A percentile compares a stretch with the other conserved stretches of the same genome.
Evolutionary conservation across 35 echinoderm and acorn worm genomes (phyloP).

Genomic region (Lytechinus pictus): DNA sequence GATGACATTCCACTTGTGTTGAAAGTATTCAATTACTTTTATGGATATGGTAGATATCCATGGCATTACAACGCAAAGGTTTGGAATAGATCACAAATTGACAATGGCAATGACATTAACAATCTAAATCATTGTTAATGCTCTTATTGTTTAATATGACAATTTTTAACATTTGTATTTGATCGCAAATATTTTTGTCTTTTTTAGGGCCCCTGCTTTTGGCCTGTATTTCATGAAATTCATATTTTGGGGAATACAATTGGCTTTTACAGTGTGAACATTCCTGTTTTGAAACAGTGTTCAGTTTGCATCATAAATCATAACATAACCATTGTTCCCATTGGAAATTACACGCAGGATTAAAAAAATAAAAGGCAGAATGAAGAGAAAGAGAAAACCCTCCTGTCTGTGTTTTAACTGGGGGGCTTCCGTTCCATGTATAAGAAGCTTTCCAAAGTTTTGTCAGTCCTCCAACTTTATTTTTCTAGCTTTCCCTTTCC

Average conservation of each 20-base stretch:
- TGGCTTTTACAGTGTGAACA: not conserved
- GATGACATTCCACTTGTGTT: too few species aligned
- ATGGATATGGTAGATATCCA: too few species aligned
- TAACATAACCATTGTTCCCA: not conserved
- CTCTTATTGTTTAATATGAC: too few species aligned
- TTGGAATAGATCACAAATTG: too few species aligned
- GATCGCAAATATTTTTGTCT: too few species aligned
- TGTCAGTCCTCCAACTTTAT: not conserved
- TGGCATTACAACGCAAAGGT: too few species aligned
- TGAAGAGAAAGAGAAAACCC: not conserved
- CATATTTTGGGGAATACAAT: not conserved
- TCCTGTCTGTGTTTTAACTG: not conserved
- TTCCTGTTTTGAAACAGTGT: not conserved
- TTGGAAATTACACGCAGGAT: not conserved
- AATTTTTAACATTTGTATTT: too few species aligned
- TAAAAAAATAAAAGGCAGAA: not conserved
- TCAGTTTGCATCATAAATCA: not conserved
- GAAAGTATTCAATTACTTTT: too few species aligned
- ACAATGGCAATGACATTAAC: too few species aligned
- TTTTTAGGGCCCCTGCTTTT: too few species aligned
- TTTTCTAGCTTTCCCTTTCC: not conserved
- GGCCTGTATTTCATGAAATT: too few species aligned
- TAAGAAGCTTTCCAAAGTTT: not conserved
- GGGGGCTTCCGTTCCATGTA: not conserved
- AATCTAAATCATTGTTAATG: too few species aligned